phyloP scores from a whole-genome alignment of 1,140 invertebrate genomes.

The Apis cerana region DNA sequence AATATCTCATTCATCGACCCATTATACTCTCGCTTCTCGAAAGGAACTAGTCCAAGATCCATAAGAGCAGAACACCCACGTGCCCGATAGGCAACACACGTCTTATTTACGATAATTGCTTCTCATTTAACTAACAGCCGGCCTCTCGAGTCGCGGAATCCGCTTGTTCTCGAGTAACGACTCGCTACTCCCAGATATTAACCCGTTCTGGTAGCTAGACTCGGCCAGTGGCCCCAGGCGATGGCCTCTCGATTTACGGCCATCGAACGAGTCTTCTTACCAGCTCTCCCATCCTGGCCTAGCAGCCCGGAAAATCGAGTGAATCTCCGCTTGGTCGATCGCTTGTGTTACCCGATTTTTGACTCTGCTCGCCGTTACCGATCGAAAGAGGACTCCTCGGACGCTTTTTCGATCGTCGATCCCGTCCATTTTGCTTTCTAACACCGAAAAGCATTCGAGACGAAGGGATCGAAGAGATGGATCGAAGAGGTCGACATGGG shows the following conservation, averaged over 20 bases:
- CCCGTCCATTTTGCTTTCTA: too few species aligned
- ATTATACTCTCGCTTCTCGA: neutral
- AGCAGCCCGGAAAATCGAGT: constrained; percentile 38
- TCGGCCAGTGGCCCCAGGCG: constrained; percentile 14
- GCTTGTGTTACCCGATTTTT: constrained; percentile 5
- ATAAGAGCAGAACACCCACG: constrained; percentile 30
- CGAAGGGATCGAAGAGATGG: too few species aligned
- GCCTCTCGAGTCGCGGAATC: constrained; percentile 29
- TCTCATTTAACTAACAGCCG: constrained; percentile 53
- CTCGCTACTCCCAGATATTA: constrained; percentile 42
- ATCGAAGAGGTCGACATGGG: too few species aligned
- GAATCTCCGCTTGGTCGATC: constrained; percentile 2
- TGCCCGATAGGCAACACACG: constrained; percentile 27
- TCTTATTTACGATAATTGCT: constrained; percentile 62
- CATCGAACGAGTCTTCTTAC: constrained; percentile 53
- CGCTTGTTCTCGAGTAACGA: constrained; percentile 30
- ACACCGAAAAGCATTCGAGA: too few species aligned
- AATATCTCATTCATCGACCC: neutral
- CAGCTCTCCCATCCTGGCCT: constrained; percentile 19
- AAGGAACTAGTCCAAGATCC: too few species aligned
- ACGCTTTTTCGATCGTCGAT: neutral
- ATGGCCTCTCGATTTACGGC: constrained; percentile 49
- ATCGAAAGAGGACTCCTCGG: too few species aligned
- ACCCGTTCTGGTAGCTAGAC: constrained; percentile 45
- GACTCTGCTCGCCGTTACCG: constrained; percentile 16